Evolutionary conservation across 1,140 invertebrate species (phyloP).

Genomic region (Alviniconcha marisindica): DNA sequence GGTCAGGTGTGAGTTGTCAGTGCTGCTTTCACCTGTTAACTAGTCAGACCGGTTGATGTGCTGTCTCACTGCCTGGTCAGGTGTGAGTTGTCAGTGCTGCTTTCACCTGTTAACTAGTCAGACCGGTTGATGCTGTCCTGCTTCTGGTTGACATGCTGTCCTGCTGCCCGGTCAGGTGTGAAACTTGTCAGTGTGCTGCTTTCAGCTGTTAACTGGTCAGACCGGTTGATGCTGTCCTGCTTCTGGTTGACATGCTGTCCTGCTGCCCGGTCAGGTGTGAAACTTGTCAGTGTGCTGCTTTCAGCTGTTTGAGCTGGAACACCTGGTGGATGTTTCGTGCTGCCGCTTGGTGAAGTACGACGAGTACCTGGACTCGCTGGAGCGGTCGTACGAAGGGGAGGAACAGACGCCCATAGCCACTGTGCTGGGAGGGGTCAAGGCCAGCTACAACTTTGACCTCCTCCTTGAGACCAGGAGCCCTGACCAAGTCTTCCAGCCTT

Average conservation of each 20-base stretch:
- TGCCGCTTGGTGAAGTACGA: slow-evolving; percentile 87
- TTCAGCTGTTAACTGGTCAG: slow-evolving; percentile 81
- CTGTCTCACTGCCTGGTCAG: no score
- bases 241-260: slow-evolving; percentile 77
- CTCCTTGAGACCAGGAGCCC: slow-evolving; percentile 83
- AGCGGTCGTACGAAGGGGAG: slow-evolving; percentile 84
- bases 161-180: no score
- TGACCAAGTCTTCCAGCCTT: slow-evolving; percentile 82
- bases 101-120: no score
- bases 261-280: slow-evolving; percentile 87
- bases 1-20: no score
- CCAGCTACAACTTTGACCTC: slow-evolving; percentile 80
- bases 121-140: no score
- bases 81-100: background rate
- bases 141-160: no score
- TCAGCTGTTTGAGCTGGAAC: slow-evolving; percentile 80
- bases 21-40: no score
- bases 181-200: background rate
- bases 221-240: background rate
- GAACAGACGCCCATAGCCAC: slow-evolving; percentile 77
- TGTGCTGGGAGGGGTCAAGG: slow-evolving; percentile 76
- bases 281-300: slow-evolving; percentile 30
- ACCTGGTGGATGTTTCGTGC: slow-evolving; percentile 80
- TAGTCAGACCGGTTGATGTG: no score
- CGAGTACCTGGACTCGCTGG: slow-evolving; percentile 82